These are phyloP conservation scores for Corydoras maculifer DNA, from an alignment of 2,113 vertebrate genomes.

Conservation along the genomic window DNA sequence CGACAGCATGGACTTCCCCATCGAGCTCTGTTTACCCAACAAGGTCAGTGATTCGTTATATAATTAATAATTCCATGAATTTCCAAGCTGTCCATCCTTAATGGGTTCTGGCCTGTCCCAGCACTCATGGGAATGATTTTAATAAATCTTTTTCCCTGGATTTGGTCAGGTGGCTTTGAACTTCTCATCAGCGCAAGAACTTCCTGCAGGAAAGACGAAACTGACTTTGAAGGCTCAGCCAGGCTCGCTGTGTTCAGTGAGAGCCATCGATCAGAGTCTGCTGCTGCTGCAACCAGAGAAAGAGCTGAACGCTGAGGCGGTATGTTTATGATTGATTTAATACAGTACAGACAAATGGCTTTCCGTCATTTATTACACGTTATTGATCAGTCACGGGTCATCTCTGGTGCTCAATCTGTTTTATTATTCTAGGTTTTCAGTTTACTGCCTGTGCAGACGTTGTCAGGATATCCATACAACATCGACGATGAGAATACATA, in stretches of 20 bases:
- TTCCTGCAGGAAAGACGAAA: slow-evolving; percentile 61
- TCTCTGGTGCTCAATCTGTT: background rate
- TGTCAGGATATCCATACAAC: slow-evolving; percentile 57
- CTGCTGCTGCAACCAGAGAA: slow-evolving; percentile 61
- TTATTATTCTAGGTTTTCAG: slow-evolving; percentile 61
- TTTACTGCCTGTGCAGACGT: slow-evolving; percentile 59
- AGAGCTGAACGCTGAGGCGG: slow-evolving; percentile 57
- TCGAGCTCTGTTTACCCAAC: slow-evolving; percentile 74
- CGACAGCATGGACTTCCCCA: slow-evolving; percentile 66
- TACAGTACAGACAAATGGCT: no score
- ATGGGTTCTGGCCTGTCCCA: no score
- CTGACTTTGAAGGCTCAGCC: slow-evolving; percentile 68
- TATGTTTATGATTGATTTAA: slow-evolving; percentile 31
- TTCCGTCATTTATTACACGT: no score
- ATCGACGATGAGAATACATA: background rate
- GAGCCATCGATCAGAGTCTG: slow-evolving; percentile 74
- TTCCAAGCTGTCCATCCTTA: background rate
- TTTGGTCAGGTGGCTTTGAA: slow-evolving; percentile 68
- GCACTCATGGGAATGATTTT: no score
- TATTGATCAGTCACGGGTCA: no score
- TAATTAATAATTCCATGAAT: background rate
- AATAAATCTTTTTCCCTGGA: background rate
- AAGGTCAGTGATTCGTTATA: slow-evolving; percentile 58
- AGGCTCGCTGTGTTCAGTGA: slow-evolving; percentile 73
- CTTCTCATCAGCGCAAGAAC: slow-evolving; percentile 61